Base-by-base conservation (phyloP, 2,113 vertebrate genomes). In the Pteronura brasiliensis region DNA sequence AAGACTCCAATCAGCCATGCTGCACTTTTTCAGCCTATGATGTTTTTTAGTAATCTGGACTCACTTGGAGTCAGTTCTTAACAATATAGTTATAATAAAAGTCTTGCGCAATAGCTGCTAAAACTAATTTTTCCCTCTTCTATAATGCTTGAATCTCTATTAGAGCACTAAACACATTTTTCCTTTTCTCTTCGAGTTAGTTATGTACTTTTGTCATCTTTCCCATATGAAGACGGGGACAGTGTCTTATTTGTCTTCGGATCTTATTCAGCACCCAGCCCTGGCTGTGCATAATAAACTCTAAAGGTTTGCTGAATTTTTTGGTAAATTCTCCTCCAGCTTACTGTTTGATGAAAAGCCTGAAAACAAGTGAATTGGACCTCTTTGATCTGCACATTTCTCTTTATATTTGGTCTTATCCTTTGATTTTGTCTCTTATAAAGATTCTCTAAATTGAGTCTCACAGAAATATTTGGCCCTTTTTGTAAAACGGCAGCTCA, bases 21-120 rank as follows among this genome's bases (percentile, higher is more conserved):
- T 52, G 8, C 47, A 76, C 82, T 67, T 79, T 55, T 74, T 7
- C 9, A 82, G 44, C 25, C 81, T 63, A 80, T 13, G 71, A 20
- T 63, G 44, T 25, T 69, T 69, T 71, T 42, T 55, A 85, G n/a
- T 67, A 81, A 77, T 44, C 59, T 52, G 47, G 36, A 83, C 15
- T 89, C 83, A 79, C 27, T 61, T 86, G 39, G 47, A 88, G 59
- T 86, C 52, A 65, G 9, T 81, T 74, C 52, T 55, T 93, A 94
- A 74, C 91, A 93, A 82, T 65, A 67, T 10, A 29, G 74, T 52
- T 79, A 25, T 42, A 84, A 94, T 96, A 79, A 92, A 88, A 59
- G 42, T 67, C 81, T 77, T 82, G 15, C 82, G 11, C 36, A 86
- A 59, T 85, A 55, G 44, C 8, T 86, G 49, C 47, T 67, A 80